Conservation (phyloP, 2,888 invertebrate species). For the Cryptus viduatorius region DNA sequence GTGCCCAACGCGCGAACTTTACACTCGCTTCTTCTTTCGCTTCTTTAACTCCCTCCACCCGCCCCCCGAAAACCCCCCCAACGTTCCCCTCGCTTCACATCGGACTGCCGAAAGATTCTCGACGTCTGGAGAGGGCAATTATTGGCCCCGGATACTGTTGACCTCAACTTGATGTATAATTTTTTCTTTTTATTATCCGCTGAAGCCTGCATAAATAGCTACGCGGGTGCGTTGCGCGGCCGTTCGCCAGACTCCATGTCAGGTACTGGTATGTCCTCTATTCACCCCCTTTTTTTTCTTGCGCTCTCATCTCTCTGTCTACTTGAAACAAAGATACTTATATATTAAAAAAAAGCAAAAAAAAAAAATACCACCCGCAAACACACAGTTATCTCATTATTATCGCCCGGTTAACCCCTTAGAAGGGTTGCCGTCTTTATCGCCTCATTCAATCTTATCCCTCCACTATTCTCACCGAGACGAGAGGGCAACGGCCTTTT, state of each 20-base stretch:
- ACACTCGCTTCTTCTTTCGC: constrained; percentile 71
- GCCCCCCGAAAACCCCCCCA: background rate
- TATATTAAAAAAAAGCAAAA: background rate
- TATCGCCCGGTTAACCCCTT: constrained; percentile 25
- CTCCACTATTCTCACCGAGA: constrained; percentile 50
- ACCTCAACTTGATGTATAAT: constrained; percentile 83
- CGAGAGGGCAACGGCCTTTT: constrained; percentile 50
- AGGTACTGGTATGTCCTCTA: constrained; percentile 90
- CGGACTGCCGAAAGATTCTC: constrained; percentile 69
- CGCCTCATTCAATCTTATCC: constrained; percentile 41
- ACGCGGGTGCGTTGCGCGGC: constrained; percentile 96
- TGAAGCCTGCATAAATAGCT: constrained; percentile 88
- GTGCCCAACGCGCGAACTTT: constrained; percentile 61
- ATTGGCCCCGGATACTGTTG: constrained; percentile 69
- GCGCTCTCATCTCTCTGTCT: constrained; percentile 67
- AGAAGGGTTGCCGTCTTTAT: constrained; percentile 18
- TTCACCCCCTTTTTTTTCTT: constrained; percentile 73
- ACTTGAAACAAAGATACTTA: constrained; percentile 5
- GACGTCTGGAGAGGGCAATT: constrained; percentile 68
- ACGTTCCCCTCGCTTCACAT: constrained; percentile 42
- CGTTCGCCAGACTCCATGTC: constrained; percentile 93
- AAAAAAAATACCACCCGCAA: background rate
- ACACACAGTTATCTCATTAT: constrained; percentile 34
- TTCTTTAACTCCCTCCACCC: constrained; percentile 66
- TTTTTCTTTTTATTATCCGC: constrained; percentile 84